Conservation (phyloP, 2,888 invertebrate species). For the Temnothorax unifasciatus region DNA sequence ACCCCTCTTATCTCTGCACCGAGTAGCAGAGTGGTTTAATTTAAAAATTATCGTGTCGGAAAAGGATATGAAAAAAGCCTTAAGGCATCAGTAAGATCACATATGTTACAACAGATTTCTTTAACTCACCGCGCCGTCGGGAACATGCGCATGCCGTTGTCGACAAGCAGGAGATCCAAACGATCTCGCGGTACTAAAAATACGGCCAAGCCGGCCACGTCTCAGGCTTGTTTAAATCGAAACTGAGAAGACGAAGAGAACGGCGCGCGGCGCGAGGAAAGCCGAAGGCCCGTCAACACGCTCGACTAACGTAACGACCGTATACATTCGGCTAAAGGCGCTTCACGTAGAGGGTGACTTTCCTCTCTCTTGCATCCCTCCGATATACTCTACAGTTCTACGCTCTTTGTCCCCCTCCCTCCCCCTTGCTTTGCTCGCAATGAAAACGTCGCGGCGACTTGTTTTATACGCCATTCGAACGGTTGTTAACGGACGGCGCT, state of each 20-base stretch:
- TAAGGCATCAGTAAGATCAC: slow-evolving; percentile 15
- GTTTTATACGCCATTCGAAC: slow-evolving; percentile 60
- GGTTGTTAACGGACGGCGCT: slow-evolving; percentile 61
- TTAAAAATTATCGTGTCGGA: neutral
- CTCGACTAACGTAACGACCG: slow-evolving; percentile 51
- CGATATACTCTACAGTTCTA: slow-evolving; percentile 6
- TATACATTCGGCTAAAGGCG: slow-evolving; percentile 50
- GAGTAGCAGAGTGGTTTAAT: neutral
- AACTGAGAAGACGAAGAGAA: slow-evolving; percentile 47
- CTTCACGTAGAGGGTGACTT: slow-evolving; percentile 58
- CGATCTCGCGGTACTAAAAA: slow-evolving; percentile 58
- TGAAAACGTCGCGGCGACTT: slow-evolving; percentile 60
- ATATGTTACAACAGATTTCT: slow-evolving; percentile 31
- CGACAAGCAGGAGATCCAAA: slow-evolving; percentile 62
- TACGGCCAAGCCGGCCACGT: slow-evolving; percentile 61
- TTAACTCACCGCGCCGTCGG: neutral
- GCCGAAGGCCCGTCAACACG: slow-evolving; percentile 33
- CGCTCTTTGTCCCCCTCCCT: slow-evolving; percentile 15
- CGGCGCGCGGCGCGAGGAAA: slow-evolving; percentile 1
- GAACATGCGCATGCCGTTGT: slow-evolving; percentile 40
- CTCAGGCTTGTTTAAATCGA: slow-evolving; percentile 63
- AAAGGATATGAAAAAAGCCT: neutral
- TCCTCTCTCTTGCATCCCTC: slow-evolving; percentile 51
- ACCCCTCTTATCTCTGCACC: neutral
- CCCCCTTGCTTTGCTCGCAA: slow-evolving; percentile 21